These are phyloP conservation scores for Athene noctua DNA, from an alignment of 2,113 vertebrate genomes.

Conservation along the genomic window DNA sequence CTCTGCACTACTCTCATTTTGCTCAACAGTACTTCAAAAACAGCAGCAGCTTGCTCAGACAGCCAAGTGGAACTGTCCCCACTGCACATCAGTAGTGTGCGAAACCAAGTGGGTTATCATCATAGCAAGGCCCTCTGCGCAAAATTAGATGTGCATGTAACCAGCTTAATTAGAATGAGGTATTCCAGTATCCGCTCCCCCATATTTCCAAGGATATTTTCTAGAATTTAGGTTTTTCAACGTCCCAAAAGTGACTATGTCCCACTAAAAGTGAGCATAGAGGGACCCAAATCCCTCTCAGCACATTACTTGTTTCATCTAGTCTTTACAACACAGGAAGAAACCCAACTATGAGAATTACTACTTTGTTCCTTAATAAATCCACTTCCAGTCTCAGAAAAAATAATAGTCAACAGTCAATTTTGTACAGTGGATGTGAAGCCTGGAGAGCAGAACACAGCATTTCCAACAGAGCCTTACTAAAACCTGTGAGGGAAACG, in stretches of 20 bases:
- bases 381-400: neutral
- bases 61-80: slow-evolving; percentile 65
- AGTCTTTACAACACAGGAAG: neutral
- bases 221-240: neutral
- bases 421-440: neutral
- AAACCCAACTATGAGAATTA: neutral
- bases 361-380: neutral
- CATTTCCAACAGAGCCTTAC: neutral
- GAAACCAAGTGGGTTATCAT: slow-evolving; percentile 60
- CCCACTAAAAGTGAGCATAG: neutral
- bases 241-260: neutral
- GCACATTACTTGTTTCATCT: neutral
- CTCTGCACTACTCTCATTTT: neutral
- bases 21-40: neutral
- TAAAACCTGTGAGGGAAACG: neutral
- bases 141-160: neutral
- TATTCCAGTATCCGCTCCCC: neutral
- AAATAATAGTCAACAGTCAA: neutral
- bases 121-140: slow-evolving; percentile 18
- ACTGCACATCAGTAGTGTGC: slow-evolving; percentile 39
- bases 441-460: neutral
- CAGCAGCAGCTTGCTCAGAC: slow-evolving; percentile 46
- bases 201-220: neutral
- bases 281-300: neutral
- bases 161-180: neutral